These are phyloP conservation scores for Hycleus cichorii DNA, from an alignment of 1,140 invertebrate genomes.

Conservation along the genomic window DNA sequence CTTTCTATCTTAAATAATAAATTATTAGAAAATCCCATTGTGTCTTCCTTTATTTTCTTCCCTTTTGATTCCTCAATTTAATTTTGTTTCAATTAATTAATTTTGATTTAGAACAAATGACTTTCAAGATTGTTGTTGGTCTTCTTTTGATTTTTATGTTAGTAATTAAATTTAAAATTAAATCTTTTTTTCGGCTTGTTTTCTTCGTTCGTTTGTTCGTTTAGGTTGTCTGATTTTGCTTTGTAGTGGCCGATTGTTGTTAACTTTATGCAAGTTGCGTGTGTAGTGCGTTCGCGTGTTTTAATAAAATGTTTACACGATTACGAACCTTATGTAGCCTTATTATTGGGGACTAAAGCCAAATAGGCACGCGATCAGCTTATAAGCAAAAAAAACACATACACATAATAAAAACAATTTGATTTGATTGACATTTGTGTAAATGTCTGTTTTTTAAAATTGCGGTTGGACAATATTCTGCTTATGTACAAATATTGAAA, in stretches of 20 bases:
- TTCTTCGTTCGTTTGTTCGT: neutral
- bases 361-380: conserved; percentile 22
- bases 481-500: conserved; percentile 9
- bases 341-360: conserved; percentile 11
- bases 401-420: conserved; percentile 16
- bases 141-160: conserved; percentile 13
- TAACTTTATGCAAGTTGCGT: conserved; percentile 27
- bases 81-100: no score
- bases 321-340: conserved; percentile 15
- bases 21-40: conserved; percentile 17
- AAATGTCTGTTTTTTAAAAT: conserved; percentile 21
- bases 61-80: conserved; percentile 21
- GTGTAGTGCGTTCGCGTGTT: conserved; percentile 23
- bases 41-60: conserved; percentile 11
- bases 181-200: neutral
- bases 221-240: conserved; percentile 14
- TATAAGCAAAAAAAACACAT: neutral
- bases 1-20: conserved; percentile 3
- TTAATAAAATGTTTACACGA: conserved; percentile 11
- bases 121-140: conserved; percentile 18
- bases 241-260: conserved; percentile 15
- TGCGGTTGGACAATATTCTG: conserved; percentile 6
- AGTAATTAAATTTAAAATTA: conserved; percentile 17
- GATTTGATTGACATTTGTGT: conserved; percentile 26
- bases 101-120: conserved; percentile 17